Evolutionary conservation across 2,113 vertebrate genomes (phyloP), one percentile per base, ranked within the genome.

Genomic region (Cololabis saira): DNA sequence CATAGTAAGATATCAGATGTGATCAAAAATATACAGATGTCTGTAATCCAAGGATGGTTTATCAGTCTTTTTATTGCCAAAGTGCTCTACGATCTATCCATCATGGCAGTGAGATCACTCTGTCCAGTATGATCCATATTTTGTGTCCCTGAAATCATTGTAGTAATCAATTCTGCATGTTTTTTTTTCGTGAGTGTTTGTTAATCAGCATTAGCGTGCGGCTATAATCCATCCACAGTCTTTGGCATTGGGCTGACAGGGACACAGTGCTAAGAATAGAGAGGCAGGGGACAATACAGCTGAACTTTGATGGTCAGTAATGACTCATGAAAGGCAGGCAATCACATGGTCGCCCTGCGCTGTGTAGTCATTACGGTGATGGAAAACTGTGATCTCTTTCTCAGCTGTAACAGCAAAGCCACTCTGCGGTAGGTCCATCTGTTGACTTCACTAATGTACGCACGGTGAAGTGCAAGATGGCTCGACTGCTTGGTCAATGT

Each of bases 391-490:
- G 67, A 45, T 81, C 68, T 64, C 27, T 19, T 50, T 61, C 78
- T 76, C 90, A 91, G 88, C 88, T 90, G 87, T 80, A 84, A 88
- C 76, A 90, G 88, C 87, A 90, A 82, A 87, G 73, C 57, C n/a
- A 22, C 87, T 74, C 85, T 43, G 64, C 15, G 81, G 87, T 81
- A 16, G 82, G 88, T 81, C 90, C 88, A 61, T 83, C 88, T 91
- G 83, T 78, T 81, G 71, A 84, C 76, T 59, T 40, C 45, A 9
- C 62, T 69, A 52, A 74, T 54, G 64, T 66, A 56, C 52, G 45
- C 68, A 72, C 73, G 69, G 74, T 67, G 61, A 80, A 82, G 75
- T 66, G 60, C 63, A 42, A 73, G 67, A 59, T 27, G 58, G 37
- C 37, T 63, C 6, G n/a, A n/a, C n/a, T n/a, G n/a, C n/a, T n/a